Evolutionary conservation across 2,888 invertebrate genomes (phyloP), one percentile per base, ranked within the genome.

Genomic region (Eledone cirrhosa): DNA sequence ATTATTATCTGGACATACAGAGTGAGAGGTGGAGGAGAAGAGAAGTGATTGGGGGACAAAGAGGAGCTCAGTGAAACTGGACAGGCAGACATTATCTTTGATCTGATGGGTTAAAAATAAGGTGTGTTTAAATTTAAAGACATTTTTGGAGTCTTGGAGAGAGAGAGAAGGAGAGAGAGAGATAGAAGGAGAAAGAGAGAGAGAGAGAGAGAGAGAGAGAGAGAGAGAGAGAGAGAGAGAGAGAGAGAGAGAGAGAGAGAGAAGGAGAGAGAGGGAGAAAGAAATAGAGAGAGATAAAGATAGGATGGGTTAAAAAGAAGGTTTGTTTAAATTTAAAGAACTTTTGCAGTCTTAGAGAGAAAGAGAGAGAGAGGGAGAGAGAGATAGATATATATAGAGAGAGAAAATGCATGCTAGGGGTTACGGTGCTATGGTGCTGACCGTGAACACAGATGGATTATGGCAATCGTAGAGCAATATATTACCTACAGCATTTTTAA

Each of bases 81-180:
- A 33, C 47, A 27, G 22, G 47, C 41, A 41, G 41, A 41, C 41
- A 41, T 11, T 8, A 41, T 41, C 11, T 41, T 11, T 41, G 41
- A 41, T 41, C 41, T 41, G 41, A 41, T 41, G 5, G 41, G 41
- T 41, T 41, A 8, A 41, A 41, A 29, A 48, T 47, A 47, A 33
- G 47, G 47, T 48, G 48, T 47, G 76, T 47, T 41, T 29, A 29
- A 75, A 47, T 41, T n/a, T n/a, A 74, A 48, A 74, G 33, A 47
- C 41, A 33, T 33, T n/a, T n/a, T 41, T 8, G 41, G 11, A 41
- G 5, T 41, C 41, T 41, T 41, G 41, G 33, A 72, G 29, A 33
- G 29, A 1, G 31, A 67, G 22, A 67, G 14, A 14, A 29, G 31
- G 22, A 67, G 16, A 19, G 22, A 29, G 67, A 65, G 19, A 29